Base-by-base conservation (phyloP, 2,888 invertebrate genomes). In the Oscheius sp. region DNA sequence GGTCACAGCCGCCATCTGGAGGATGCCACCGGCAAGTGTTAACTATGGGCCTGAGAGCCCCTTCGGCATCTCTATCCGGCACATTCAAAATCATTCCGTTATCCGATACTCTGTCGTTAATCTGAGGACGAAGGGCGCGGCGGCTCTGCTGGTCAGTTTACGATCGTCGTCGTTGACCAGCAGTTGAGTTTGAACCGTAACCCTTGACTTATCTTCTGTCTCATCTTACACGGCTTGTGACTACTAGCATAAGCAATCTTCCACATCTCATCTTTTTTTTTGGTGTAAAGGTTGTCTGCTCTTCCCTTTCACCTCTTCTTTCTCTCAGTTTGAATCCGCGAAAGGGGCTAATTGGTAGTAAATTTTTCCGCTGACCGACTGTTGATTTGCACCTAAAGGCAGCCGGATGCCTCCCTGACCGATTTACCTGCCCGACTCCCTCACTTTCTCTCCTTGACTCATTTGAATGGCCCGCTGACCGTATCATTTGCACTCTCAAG, bases 401-500 rank as follows among this genome's bases (percentile, higher is more conserved):
- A 35, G 49, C 35, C 49, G 49, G 52, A 46, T 13, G 29, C 52
- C 66, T 66, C 66, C 52, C 49, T 66, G 66, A 66, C 66, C 66
- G 66, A 66, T 49, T 66, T 66, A 61, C 61, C 61, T 66, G 52
- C 21, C 66, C 52, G 61, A 46, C 56, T 61, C 46, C 73, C 56
- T 74, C 76, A 69, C 76, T 71, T 70, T 63, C 45, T 71, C 21
- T 16, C 18, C 52, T 53, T 75, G 43, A 63, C 71, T 58, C 55
- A 18, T 49, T 61, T 59, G 27, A 73, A 59, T 56, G 72, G 53
- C 59, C 61, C 64, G 59, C 46, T 66, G 76, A 73, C 76, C 71
- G 69, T 72, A 76, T 74, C 71, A 70, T 61, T 72, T 59, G 64
- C 70, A 56, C 68, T 27, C 53, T 12, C 76, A 63, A 69, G 72